These are phyloP conservation scores for Chloropsis hardwickii DNA, from an alignment of 2,113 vertebrate species.

Conservation along the genomic window DNA sequence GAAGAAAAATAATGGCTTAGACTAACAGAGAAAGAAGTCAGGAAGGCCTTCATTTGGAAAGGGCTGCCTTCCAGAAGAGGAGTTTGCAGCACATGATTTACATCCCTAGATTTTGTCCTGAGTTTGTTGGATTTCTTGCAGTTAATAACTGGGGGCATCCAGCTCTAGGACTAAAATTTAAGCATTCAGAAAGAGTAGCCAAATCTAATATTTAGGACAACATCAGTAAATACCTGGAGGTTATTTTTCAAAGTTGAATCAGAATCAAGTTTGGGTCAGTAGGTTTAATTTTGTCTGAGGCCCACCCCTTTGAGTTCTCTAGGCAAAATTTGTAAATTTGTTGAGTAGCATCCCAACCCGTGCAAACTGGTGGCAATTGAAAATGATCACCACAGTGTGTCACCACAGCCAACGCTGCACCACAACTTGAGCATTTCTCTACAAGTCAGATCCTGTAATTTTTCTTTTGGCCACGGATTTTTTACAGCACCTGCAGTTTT, in stretches of 20 bases:
- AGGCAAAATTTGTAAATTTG: not conserved
- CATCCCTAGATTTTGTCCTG: not conserved
- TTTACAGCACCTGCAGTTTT: slow-evolving; percentile 20
- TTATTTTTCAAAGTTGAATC: not conserved
- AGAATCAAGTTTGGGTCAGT: not conserved
- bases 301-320: not conserved
- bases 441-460: not conserved
- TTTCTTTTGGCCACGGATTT: slow-evolving; percentile 7
- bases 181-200: not conserved
- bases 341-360: not conserved
- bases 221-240: not conserved
- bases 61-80: not conserved
- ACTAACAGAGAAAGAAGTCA: not conserved
- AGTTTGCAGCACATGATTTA: not conserved
- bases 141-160: not conserved
- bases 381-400: slow-evolving; percentile 38
- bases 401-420: not conserved
- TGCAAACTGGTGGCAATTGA: not conserved
- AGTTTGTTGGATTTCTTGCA: not conserved
- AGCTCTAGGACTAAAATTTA: not conserved
- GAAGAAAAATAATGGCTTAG: slow-evolving; percentile 23
- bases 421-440: not conserved
- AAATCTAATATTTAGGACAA: not conserved
- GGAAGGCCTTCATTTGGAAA: not conserved
- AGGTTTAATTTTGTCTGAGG: not conserved